phyloP scores from a whole-genome alignment of 2,113 vertebrate genomes.

The Calyptomena viridis region DNA sequence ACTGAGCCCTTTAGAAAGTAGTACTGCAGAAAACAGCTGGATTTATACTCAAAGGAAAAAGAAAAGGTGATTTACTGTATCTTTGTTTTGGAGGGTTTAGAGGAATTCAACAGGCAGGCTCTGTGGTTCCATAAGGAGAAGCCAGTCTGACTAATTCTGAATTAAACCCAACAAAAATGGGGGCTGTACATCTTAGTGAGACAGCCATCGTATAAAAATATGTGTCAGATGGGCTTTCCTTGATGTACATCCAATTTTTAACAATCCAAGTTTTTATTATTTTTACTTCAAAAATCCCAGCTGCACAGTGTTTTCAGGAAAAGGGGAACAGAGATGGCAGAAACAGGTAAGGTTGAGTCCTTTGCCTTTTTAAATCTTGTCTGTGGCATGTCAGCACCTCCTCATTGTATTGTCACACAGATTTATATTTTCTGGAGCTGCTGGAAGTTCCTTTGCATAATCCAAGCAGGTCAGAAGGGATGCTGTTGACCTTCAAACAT shows the following conservation, averaged over 20 bases:
- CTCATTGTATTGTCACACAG: not conserved
- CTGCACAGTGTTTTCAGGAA: not conserved
- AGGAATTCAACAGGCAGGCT: not conserved
- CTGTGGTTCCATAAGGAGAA: slow-evolving; percentile 30
- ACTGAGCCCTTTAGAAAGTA: not conserved
- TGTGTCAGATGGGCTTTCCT: not conserved
- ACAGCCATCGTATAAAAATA: not conserved
- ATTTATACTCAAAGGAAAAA: not conserved
- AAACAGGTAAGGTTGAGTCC: not conserved
- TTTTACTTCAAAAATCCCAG: slow-evolving; percentile 26
- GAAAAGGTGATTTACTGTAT: slow-evolving; percentile 42
- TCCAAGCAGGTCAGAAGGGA: not conserved
- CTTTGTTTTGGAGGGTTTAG: slow-evolving; percentile 42
- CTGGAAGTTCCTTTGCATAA: not conserved
- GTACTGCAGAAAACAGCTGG: not conserved
- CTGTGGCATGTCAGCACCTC: not conserved
- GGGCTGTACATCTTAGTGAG: not conserved
- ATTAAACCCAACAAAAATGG: slow-evolving; percentile 34
- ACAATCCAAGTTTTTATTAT: not conserved
- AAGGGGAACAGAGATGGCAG: not conserved
- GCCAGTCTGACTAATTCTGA: slow-evolving; percentile 17
- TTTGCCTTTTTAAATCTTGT: not conserved
- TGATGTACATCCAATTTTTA: slow-evolving; percentile 22
- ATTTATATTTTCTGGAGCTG: not conserved
- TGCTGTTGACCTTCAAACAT: not conserved